Percentiles rank a stretch among this genome's conserved stretches.
Conservation (phyloP, 2,888 invertebrate species). For the Uropetala carovei region DNA sequence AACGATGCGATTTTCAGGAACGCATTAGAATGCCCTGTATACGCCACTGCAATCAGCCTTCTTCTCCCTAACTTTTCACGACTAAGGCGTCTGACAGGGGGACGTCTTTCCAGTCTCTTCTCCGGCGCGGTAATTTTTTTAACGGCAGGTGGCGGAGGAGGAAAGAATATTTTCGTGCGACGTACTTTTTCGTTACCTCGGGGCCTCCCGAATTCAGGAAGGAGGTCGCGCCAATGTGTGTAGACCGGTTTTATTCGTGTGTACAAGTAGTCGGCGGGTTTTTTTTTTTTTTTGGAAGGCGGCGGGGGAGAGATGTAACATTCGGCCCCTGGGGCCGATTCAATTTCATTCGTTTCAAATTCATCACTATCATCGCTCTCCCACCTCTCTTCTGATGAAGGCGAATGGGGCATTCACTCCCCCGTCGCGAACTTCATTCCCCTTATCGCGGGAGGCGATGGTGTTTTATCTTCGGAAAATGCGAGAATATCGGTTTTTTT, state of each 20-base stretch:
- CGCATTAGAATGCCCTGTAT: no score
- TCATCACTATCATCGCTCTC: background rate
- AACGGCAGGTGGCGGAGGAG: background rate
- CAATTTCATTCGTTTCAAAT: background rate
- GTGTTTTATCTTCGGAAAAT: background rate
- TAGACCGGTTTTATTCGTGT: background rate
- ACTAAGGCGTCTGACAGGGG: background rate
- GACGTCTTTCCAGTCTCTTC: background rate
- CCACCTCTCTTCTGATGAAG: no score
- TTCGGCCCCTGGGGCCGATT: background rate
- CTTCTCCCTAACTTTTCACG: background rate
- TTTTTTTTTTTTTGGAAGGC: background rate
- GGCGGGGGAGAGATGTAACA: background rate
- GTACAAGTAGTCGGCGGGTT: background rate
- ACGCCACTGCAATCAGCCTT: no score
- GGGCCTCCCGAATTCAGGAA: conserved; percentile 5
- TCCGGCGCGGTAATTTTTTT: background rate
- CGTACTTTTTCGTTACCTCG: background rate
- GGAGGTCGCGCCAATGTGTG: background rate
- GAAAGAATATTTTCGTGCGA: background rate
- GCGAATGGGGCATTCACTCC: background rate
- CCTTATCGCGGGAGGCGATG: background rate
- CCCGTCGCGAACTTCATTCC: background rate
- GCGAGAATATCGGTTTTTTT: background rate
- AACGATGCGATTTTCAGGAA: no score